Percentiles rank a stretch among this genome's conserved stretches.
Evolutionary conservation across 1,140 invertebrate genomes (phyloP).

Genomic region (Rhynchophorus ferrugineus): DNA sequence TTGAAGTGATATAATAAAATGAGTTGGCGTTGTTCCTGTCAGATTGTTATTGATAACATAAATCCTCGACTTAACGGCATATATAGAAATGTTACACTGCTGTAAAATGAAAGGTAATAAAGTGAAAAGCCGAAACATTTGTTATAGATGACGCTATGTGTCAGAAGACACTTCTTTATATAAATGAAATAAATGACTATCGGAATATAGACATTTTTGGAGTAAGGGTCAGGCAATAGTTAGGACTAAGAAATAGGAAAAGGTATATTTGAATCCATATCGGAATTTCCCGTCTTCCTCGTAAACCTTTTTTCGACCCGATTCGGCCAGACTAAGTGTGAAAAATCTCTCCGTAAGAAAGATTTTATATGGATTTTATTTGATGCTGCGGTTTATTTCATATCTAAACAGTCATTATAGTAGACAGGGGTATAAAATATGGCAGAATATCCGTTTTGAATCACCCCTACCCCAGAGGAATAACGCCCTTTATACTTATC

Average conservation of each 20-base stretch:
- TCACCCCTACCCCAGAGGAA: slow-evolving; percentile 3
- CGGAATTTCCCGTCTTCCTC: slow-evolving; percentile 3
- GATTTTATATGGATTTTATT: slow-evolving; percentile 18
- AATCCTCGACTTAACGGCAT: too few relatives aligned
- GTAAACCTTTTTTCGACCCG: slow-evolving; percentile 17
- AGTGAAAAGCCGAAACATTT: too few relatives aligned
- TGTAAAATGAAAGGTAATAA: too few relatives aligned
- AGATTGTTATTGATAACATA: too few relatives aligned
- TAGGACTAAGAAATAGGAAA: slow-evolving; percentile 7
- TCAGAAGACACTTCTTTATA: too few relatives aligned
- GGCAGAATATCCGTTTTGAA: slow-evolving; percentile 13
- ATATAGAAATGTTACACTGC: too few relatives aligned
- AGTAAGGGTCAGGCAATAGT: not conserved
- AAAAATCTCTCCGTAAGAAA: slow-evolving; percentile 16
- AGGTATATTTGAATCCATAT: slow-evolving; percentile 18
- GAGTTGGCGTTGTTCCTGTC: too few relatives aligned
- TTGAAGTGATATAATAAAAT: too few relatives aligned
- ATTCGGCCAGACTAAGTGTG: slow-evolving; percentile 18
- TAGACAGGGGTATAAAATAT: slow-evolving; percentile 21
- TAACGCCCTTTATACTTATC: slow-evolving; percentile 10
- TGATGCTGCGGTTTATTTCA: slow-evolving; percentile 18
- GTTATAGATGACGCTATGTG: too few relatives aligned
- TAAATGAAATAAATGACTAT: not conserved
- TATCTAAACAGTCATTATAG: slow-evolving; percentile 18
- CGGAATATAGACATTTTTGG: not conserved